A percentile compares a stretch with the other conserved stretches of the same genome.
Evolutionary conservation across 2,888 invertebrate species (phyloP).

Genomic region (Gryllus longicercus): DNA sequence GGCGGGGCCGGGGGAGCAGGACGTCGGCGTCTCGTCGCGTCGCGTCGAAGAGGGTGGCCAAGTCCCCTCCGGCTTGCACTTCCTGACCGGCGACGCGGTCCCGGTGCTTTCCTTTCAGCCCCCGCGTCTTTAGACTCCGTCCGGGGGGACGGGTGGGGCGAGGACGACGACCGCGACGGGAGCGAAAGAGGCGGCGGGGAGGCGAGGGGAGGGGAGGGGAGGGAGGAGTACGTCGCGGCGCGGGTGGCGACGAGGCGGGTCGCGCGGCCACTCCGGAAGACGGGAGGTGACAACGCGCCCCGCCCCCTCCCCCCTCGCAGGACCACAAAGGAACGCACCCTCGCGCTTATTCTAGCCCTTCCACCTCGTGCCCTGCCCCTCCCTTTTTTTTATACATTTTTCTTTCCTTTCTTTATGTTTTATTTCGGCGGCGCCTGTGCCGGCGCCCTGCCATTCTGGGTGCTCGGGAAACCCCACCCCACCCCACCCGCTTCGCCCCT

Average conservation of each 20-base stretch:
- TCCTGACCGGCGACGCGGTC: too few species aligned
- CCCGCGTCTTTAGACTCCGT: background rate
- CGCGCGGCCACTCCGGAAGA: background rate
- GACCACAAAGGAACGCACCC: background rate
- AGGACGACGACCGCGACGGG: background rate
- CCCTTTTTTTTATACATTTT: constrained; percentile 10
- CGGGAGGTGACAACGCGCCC: background rate
- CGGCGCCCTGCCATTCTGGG: background rate
- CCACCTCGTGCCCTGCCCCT: background rate
- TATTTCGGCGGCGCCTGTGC: background rate
- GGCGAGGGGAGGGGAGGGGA: too few species aligned
- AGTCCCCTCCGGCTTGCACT: too few species aligned
- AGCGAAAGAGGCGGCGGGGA: background rate
- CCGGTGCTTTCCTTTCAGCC: too few species aligned
- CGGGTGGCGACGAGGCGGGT: background rate
- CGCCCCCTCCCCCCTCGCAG: background rate
- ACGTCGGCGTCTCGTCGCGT: too few species aligned
- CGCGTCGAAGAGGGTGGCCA: too few species aligned
- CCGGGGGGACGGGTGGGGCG: background rate
- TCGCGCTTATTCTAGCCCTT: background rate
- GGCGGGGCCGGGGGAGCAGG: too few species aligned
- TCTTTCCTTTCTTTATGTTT: constrained; percentile 17
- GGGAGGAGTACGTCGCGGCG: background rate
- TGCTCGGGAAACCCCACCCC: background rate
- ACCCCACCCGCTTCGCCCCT: too few species aligned